Conservation (phyloP, 2,113 vertebrate genomes). For the Elaphurus davidianus region DNA sequence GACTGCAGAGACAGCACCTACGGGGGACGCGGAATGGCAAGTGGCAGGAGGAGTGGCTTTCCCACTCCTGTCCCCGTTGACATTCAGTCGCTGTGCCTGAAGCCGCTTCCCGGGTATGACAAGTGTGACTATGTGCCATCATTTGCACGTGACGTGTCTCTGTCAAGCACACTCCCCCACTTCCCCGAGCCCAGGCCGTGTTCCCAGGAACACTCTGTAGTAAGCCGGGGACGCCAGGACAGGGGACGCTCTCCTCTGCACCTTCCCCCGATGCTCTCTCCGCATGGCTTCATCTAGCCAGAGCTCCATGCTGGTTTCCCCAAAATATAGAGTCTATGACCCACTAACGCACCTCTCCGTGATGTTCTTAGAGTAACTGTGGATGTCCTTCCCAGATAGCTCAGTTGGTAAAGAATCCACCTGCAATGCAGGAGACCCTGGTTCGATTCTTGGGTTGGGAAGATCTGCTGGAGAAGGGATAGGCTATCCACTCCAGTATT, state of each 20-base stretch:
- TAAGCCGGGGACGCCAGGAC: accelerated
- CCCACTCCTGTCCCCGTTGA: not conserved
- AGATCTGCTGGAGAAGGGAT: not conserved
- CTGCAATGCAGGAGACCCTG: not conserved
- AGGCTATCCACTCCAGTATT: not conserved
- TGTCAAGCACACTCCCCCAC: not conserved
- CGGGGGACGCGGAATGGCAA: not conserved
- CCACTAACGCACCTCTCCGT: accelerated
- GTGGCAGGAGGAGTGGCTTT: not conserved
- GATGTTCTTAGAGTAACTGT: accelerated
- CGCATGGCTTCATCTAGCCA: accelerated
- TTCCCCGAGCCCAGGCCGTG: not conserved
- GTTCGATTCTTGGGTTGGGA: not conserved
- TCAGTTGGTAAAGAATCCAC: not conserved
- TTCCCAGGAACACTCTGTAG: not conserved
- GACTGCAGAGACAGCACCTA: not conserved
- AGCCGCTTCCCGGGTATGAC: not conserved
- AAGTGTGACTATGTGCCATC: not conserved
- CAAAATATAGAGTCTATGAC: not conserved
- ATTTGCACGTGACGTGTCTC: not conserved
- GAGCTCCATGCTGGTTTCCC: not conserved
- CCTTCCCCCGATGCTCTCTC: not conserved
- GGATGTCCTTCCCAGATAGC: not conserved
- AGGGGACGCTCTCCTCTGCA: accelerated
- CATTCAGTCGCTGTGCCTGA: not conserved